Evolutionary conservation across 2,888 invertebrate species (phyloP).

Genomic region (Scaptomyza flava): DNA sequence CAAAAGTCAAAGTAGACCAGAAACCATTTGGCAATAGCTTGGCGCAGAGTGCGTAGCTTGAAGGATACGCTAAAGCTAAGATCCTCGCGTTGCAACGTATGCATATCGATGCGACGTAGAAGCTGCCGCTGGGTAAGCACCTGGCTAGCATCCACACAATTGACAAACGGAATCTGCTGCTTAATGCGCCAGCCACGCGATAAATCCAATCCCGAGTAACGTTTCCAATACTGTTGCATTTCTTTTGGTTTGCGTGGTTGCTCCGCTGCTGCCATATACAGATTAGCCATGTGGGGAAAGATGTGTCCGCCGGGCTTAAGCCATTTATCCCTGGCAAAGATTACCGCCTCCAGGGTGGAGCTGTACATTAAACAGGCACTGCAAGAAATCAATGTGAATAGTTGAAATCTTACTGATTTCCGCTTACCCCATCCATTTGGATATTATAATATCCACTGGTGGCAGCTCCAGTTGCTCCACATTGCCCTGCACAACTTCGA

Average conservation of each 20-base stretch:
- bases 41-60: constrained; percentile 24
- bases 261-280: constrained; percentile 36
- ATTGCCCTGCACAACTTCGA: constrained; percentile 42
- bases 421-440: constrained; percentile 63
- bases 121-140: constrained; percentile 31
- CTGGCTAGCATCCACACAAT: constrained; percentile 7
- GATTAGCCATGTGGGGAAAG: constrained; percentile 40
- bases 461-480: constrained; percentile 46
- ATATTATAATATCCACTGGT: constrained; percentile 45
- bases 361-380: constrained; percentile 56
- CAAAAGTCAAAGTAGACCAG: constrained; percentile 49
- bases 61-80: constrained; percentile 46
- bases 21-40: constrained; percentile 40
- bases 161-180: constrained; percentile 25
- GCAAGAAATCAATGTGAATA: not conserved
- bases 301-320: constrained; percentile 47
- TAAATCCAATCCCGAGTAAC: constrained; percentile 39
- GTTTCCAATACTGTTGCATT: constrained; percentile 16
- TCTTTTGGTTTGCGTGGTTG: not conserved
- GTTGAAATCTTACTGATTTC: too few relatives aligned
- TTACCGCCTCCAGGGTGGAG: constrained; percentile 35
- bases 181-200: constrained; percentile 14
- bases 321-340: constrained; percentile 52
- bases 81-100: constrained; percentile 17
- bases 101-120: constrained; percentile 38